phyloP scores from a whole-genome alignment of 2,797 vertebrate species.

The Rhadinocentrus ornatus region DNA sequence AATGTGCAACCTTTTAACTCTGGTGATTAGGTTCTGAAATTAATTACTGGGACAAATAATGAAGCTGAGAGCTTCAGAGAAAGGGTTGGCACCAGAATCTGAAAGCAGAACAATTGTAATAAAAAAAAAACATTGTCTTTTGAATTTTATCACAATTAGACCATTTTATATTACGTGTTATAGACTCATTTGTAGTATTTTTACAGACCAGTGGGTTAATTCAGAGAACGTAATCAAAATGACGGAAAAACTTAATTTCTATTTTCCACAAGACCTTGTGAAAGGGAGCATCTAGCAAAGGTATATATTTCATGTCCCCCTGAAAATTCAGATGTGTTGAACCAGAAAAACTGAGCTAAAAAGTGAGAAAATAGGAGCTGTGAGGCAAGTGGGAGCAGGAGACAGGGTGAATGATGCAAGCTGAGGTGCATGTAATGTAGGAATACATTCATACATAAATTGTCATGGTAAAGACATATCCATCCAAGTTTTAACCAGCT shows the following conservation, averaged over 20 bases:
- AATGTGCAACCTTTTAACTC: background rate
- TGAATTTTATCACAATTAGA: background rate
- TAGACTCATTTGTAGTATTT: background rate
- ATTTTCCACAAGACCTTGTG: background rate
- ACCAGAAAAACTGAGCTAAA: constrained; percentile 13
- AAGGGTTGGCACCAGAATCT: background rate
- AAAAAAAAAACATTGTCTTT: background rate
- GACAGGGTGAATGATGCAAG: constrained; percentile 26
- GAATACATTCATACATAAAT: constrained; percentile 31
- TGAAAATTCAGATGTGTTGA: constrained; percentile 28
- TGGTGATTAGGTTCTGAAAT: background rate
- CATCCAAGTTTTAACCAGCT: constrained; percentile 22
- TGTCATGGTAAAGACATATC: constrained; percentile 17
- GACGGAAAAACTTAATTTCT: background rate
- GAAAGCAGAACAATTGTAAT: background rate
- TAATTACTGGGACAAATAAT: background rate
- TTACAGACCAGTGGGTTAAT: background rate
- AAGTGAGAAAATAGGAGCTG: constrained; percentile 19
- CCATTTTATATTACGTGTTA: background rate
- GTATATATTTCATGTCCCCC: background rate
- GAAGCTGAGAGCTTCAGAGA: background rate
- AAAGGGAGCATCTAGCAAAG: constrained; percentile 4
- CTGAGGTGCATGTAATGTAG: constrained; percentile 26
- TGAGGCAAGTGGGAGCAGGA: constrained; percentile 20
- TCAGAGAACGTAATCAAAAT: background rate